Conservation (phyloP, 2,113 vertebrate genomes). For the Colossoma macropomum region DNA sequence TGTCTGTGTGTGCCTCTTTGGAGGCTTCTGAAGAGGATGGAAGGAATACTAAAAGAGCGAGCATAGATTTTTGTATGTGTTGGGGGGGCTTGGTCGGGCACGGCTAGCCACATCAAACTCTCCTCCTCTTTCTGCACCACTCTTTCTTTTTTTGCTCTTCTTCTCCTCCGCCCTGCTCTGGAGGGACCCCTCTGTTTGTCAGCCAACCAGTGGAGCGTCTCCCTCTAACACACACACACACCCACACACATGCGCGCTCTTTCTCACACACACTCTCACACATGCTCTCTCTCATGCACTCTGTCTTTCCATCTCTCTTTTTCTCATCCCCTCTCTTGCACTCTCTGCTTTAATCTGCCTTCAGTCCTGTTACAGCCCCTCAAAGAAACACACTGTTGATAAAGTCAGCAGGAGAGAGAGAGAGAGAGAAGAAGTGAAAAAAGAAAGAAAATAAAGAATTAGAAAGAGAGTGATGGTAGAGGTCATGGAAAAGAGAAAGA, state of each 20-base stretch:
- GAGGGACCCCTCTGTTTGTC: slow-evolving; percentile 80
- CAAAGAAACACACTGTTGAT: slow-evolving; percentile 58
- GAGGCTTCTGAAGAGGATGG: slow-evolving; percentile 71
- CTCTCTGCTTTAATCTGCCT: slow-evolving; percentile 51
- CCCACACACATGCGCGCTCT: slow-evolving; percentile 46
- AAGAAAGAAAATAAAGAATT: background rate
- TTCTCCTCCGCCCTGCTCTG: slow-evolving; percentile 71
- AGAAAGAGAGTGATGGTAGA: too few species aligned
- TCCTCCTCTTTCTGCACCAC: slow-evolving; percentile 68
- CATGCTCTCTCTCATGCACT: slow-evolving; percentile 31
- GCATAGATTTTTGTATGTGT: slow-evolving; percentile 77
- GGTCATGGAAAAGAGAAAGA: too few species aligned
- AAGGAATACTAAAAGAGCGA: slow-evolving; percentile 80
- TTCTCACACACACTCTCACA: slow-evolving; percentile 39
- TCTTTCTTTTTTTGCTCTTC: slow-evolving; percentile 60
- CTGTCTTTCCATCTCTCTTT: slow-evolving; percentile 48
- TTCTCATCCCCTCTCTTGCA: slow-evolving; percentile 51
- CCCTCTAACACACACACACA: slow-evolving; percentile 62
- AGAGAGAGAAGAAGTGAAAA: background rate
- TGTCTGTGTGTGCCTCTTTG: slow-evolving; percentile 72
- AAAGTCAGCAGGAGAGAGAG: slow-evolving; percentile 54
- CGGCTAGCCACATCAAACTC: slow-evolving; percentile 78
- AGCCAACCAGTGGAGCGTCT: slow-evolving; percentile 80
- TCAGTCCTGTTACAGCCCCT: slow-evolving; percentile 51
- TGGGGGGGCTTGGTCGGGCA: slow-evolving; percentile 61